phyloP scores from a whole-genome alignment of 2,113 vertebrate genomes.

The Astur gentilis region DNA sequence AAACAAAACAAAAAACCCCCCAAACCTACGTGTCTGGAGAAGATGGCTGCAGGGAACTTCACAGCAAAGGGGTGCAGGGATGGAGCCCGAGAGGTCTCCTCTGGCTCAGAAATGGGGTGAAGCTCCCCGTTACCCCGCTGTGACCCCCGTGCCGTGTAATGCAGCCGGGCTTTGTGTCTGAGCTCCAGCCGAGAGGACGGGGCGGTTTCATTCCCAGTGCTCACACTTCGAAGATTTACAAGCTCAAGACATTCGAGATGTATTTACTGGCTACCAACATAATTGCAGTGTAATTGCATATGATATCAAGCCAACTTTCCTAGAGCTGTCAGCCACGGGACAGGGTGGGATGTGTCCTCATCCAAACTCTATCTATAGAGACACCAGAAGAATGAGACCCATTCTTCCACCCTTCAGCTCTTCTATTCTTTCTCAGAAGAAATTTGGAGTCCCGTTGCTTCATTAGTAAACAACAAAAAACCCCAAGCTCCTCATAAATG shows the following conservation, averaged over 20 bases:
- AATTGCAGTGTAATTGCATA: rapidly evolving
- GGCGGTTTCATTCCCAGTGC: not conserved
- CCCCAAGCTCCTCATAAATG: not conserved
- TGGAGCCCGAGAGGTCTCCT: not conserved
- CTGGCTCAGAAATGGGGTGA: not conserved
- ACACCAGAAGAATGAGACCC: not conserved
- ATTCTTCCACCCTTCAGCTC: not conserved
- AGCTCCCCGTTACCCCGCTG: rapidly evolving
- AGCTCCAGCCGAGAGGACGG: not conserved
- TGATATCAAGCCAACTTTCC: not conserved
- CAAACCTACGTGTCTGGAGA: rapidly evolving
- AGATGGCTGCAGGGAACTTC: not conserved
- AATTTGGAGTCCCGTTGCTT: not conserved
- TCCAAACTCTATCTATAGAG: not conserved
- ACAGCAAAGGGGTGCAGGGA: not conserved
- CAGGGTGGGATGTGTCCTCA: not conserved
- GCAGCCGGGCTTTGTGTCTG: rapidly evolving
- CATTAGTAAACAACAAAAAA: not conserved
- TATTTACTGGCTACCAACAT: not conserved
- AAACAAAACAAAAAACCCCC: not conserved
- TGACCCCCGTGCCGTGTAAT: rapidly evolving
- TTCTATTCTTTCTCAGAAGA: not conserved
- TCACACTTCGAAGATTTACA: not conserved
- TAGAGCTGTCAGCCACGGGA: not conserved
- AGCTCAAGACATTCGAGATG: not conserved